Base-by-base conservation (phyloP, 2,888 invertebrate species). In the Pristionchus entomophagus region DNA sequence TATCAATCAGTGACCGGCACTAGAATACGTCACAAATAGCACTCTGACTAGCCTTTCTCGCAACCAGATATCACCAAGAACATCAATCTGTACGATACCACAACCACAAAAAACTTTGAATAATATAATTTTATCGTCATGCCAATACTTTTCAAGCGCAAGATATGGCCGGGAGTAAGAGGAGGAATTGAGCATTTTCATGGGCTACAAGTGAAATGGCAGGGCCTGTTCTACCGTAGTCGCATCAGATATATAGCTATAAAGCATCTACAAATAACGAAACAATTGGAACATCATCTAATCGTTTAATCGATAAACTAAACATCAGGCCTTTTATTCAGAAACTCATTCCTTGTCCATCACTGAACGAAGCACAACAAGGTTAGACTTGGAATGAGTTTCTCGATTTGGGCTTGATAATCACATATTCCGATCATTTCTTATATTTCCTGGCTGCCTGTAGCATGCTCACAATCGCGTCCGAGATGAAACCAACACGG, bases 401-500 rank as follows among this genome's bases (percentile, higher is more conserved):
- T n/a, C n/a, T n/a, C n/a, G n/a, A n/a, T n/a, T n/a, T n/a, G n/a
- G n/a, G n/a, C n/a, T n/a, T n/a, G n/a, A n/a, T n/a, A n/a, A n/a
- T n/a, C n/a, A n/a, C n/a, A n/a, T n/a, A n/a, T n/a, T n/a, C n/a
- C n/a, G n/a, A n/a, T n/a, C n/a, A n/a, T n/a, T 65, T 35, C 65
- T 35, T 77, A 19, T 80, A 49, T 6, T 51, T 80, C 32, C 22
- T 49, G 19, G 51, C 51, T 19, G 78, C 49, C 32, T 80, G 32
- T 1, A 80, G 78, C 41, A 80, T 80, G 14, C 51, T 22, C 0
- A 49, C 32, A 26, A 88, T 87, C 14, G 77, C 87, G 19, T 87
- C 87, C 12, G 84, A 82, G 65, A 88, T 65, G 38, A 83, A 80
- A 22, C n/a, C 32, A 2, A 87, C 87, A 45, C 87, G 53, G 82